phyloP scores from a whole-genome alignment of 2,113 vertebrate genomes.

The zebrafish (Danio rerio) region DNA sequence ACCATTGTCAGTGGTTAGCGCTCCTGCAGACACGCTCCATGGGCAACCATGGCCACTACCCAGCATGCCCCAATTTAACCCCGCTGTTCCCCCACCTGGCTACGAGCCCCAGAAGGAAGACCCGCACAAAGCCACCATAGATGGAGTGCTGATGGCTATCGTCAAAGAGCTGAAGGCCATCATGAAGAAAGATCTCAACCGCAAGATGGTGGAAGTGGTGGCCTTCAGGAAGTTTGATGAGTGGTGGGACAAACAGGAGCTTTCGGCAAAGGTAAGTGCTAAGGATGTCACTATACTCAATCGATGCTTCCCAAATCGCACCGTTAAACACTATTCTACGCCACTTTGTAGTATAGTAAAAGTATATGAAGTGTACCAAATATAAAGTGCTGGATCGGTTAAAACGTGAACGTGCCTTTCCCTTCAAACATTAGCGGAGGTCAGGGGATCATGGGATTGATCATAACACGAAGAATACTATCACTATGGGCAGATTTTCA shows the following conservation, averaged over 20 bases:
- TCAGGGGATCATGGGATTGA: no score
- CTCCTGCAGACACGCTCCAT: constrained; percentile 64
- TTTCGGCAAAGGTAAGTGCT: constrained; percentile 87
- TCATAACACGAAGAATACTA: no score
- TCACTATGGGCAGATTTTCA: no score
- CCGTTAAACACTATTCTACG: no score
- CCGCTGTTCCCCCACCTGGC: constrained; percentile 91
- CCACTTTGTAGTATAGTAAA: no score
- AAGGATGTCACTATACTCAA: no score
- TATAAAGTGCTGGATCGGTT: no score
- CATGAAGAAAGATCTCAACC: constrained; percentile 98
- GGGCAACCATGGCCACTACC: constrained; percentile 87
- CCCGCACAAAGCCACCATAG: constrained; percentile 95
- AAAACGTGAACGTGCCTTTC: no score
- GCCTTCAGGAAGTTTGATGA: constrained; percentile 97
- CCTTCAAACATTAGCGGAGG: no score
- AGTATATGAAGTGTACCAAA: no score
- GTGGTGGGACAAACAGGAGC: constrained; percentile 98
- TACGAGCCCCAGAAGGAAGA: constrained; percentile 94
- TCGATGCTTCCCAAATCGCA: no score
- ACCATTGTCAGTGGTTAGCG: constrained; percentile 79
- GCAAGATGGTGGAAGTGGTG: constrained; percentile 99
- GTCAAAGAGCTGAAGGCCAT: constrained; percentile 98
- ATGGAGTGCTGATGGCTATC: constrained; percentile 92
- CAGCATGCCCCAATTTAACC: constrained; percentile 90